Base-by-base conservation (phyloP, 1,140 invertebrate genomes). In the Euwallacea similis region DNA sequence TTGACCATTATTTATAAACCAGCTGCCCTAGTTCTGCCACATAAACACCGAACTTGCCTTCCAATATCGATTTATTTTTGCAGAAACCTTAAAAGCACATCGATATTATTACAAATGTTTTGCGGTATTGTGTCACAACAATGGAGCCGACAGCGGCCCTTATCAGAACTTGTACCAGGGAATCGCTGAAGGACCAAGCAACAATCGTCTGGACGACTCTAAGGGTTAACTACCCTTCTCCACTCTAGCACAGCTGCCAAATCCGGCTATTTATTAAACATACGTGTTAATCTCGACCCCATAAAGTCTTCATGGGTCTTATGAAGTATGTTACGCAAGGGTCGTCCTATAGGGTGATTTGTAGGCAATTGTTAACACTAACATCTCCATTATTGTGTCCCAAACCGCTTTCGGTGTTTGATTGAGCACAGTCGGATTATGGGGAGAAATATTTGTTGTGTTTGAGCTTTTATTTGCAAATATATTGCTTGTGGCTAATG, bases 201-300 rank as follows among this genome's bases (percentile, higher is more conserved):
- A 11, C 8, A 43, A n/a, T 53, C 16, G 63, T 33, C 56, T 70
- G 74, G 55, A n/a, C 66, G 7, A 63, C 56, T 44, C 44, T 42
- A 43, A 54, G 74, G 74, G 72, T 73, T 75, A 75, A 75, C 72
- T 75, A 74, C 74, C 74, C 74, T 71, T 73, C 74, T 75, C 66
- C 69, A 73, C 71, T 73, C 59, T 47, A 71, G 54, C 55, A 66
- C 76, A 78, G 77, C 77, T 78, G 77, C 74, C 78, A 76, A 78
- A 76, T 77, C 76, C 74, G 68, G 77, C 77, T 80, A 80, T 80
- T 80, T 79, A 77, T 79, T 79, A 79, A 79, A 79, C 78, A 79
- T 79, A 77, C 76, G 78, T 79, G 78, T 79, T 79, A 79, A 79
- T 79, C 78, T 76, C 70, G 63, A 46, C 68, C 64, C 65, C 70